Conservation (phyloP, 2,888 invertebrate species). For the Limenitis arthemis region DNA sequence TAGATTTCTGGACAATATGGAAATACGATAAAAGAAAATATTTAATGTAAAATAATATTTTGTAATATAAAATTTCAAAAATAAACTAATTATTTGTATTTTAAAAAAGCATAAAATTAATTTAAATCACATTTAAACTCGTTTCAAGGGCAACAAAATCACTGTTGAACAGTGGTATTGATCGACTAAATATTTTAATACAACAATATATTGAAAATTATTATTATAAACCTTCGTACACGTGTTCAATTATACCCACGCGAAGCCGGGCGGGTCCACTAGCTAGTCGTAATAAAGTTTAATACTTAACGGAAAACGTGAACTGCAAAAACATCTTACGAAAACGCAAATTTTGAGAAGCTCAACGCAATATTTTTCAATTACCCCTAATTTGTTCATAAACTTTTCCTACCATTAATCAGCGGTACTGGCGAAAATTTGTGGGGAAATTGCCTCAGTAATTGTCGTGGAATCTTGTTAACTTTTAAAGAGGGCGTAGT, state of each 20-base stretch:
- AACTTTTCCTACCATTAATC: conserved; percentile 28
- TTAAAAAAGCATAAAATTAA: no score
- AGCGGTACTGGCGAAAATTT: conserved; percentile 26
- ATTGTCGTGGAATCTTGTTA: conserved; percentile 23
- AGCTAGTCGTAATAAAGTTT: background rate
- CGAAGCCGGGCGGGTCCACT: background rate
- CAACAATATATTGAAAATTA: background rate
- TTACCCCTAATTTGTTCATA: conserved; percentile 25
- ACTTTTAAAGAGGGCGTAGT: no score
- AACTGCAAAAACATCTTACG: background rate
- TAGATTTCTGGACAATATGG: no score
- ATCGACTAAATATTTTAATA: no score
- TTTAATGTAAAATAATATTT: no score
- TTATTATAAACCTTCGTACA: background rate
- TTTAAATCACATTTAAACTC: no score
- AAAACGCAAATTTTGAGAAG: conserved; percentile 7
- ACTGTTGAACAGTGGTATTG: no score
- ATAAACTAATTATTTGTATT: no score
- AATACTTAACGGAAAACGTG: background rate
- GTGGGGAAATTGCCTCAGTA: conserved; percentile 27
- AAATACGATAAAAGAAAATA: no score
- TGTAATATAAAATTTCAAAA: no score
- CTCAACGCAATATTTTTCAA: conserved; percentile 26
- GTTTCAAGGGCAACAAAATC: no score
- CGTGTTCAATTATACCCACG: no score